Base-by-base conservation (phyloP, 2,113 vertebrate species). In the Atrichornis clamosus region DNA sequence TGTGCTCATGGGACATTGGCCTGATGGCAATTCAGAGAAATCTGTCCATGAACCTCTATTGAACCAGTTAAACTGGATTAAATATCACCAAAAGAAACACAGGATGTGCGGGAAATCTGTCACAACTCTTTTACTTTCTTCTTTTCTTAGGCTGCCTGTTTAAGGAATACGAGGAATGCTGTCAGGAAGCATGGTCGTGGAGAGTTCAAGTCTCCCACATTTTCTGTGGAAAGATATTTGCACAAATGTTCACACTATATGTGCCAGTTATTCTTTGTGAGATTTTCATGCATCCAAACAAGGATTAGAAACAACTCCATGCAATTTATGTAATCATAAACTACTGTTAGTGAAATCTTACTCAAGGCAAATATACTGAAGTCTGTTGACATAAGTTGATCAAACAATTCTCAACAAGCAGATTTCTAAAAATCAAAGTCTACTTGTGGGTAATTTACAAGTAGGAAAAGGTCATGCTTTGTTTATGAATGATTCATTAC, bases 401-500 rank as follows among this genome's bases (percentile, higher is more conserved):
- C 90, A 96, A 96, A 97, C 59, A 83, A 79, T 65, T 92, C 60
- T 90, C 64, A 32, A 94, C 77, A 95, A 90, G 35, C 27, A 86
- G 59, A 90, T 88, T 94, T 90, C 55, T 67, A 77, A 93, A 96
- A 96, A 93, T 94, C 74, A 86, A 88, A 96, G 68, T 70, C 70
- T 90, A 41, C 68, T 85, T 65, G 4, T 74, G 72, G n/a, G 56
- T 84, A 96, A 91, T 95, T 96, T 95, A 88, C 67, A 91, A 93
- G 85, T 60, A 94, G 59, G 22, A 78, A 91, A 96, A 96, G 85
- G 88, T 87, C 84, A 77, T 0, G 3, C 11, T 85, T 86, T 95
- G 76, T 88, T 95, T 78, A 94, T 95, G 86, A 97, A 94, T 91
- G 50, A 90, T 96, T 96, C 76, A 95, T 94, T 91, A 87, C 28